Evolutionary conservation across 2,797 vertebrate genomes (phyloP).

Genomic region (Anableps anableps): DNA sequence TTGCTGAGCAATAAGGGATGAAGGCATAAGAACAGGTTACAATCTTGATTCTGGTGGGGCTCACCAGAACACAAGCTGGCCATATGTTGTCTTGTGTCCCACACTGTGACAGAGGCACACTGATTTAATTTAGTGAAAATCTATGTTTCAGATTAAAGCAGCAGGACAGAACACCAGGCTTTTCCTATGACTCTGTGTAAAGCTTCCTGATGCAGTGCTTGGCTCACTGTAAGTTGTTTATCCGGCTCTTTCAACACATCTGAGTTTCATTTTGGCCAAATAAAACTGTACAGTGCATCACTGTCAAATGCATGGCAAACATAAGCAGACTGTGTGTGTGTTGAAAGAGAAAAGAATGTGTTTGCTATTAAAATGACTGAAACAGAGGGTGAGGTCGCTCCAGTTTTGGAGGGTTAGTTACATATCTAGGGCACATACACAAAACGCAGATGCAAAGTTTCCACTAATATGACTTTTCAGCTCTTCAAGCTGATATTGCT

Average conservation of each 20-base stretch:
- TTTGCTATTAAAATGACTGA: conserved; percentile 77
- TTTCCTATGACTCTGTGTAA: conserved; percentile 42
- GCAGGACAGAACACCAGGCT: conserved; percentile 49
- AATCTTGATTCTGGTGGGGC: conserved; percentile 47
- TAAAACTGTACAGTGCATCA: conserved; percentile 72
- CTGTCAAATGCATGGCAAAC: conserved; percentile 68
- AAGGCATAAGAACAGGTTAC: conserved; percentile 42
- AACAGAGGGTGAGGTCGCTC: conserved; percentile 64
- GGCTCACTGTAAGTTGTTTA: conserved; percentile 73
- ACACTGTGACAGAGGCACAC: conserved; percentile 37
- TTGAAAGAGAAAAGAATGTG: conserved; percentile 61
- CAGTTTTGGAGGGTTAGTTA: conserved; percentile 52
- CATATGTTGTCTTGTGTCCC: conserved; percentile 34
- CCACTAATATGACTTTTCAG: conserved; percentile 5
- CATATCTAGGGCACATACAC: background rate
- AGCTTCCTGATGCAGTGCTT: conserved; percentile 48
- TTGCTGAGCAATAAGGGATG: conserved; percentile 13
- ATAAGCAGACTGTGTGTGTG: conserved; percentile 41
- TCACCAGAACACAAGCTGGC: conserved; percentile 20
- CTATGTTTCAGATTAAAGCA: conserved; percentile 39
- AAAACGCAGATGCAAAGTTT: conserved; percentile 13
- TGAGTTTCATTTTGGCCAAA: conserved; percentile 73
- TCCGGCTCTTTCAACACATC: conserved; percentile 67
- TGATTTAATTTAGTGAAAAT: conserved; percentile 36
- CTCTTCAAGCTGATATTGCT: conserved; percentile 1